Percentiles rank a stretch among this genome's conserved stretches.
These are phyloP conservation scores for Henricia sp. DNA, from an alignment of 53 echinoderm and acorn worm species.

Conservation along the genomic window DNA sequence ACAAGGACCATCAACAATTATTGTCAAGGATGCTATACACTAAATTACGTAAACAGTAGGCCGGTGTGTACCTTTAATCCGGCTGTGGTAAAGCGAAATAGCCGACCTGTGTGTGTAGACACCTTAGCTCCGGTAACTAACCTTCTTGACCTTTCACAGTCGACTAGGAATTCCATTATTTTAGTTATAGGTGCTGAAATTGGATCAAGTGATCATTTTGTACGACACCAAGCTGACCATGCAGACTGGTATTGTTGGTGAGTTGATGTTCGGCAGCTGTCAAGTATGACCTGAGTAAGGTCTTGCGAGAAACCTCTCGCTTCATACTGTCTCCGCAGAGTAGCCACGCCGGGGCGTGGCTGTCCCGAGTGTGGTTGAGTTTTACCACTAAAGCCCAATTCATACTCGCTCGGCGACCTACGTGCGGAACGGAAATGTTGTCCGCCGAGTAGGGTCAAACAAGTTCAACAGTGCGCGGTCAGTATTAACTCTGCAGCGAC, in stretches of 20 bases:
- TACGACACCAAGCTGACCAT: conserved; percentile 44
- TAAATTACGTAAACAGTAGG: too few species aligned
- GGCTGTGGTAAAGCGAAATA: too few species aligned
- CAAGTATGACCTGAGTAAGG: neutral
- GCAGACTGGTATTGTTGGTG: conserved; percentile 50
- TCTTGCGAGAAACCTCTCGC: conserved; percentile 6
- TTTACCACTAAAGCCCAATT: too few species aligned
- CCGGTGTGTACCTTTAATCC: too few species aligned
- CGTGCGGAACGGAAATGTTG: too few species aligned
- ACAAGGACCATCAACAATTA: too few species aligned
- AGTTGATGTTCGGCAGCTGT: conserved; percentile 21
- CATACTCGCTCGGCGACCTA: too few species aligned
- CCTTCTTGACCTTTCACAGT: conserved; percentile 9
- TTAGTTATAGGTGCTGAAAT: conserved; percentile 46
- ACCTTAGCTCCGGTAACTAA: conserved; percentile 32
- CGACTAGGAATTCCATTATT: conserved; percentile 41
- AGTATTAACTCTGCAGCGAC: too few species aligned
- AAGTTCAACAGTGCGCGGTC: too few species aligned
- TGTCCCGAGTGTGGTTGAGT: conserved; percentile 15
- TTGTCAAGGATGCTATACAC: too few species aligned
- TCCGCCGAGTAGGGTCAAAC: too few species aligned
- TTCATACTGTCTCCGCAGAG: neutral
- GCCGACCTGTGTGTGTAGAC: too few species aligned
- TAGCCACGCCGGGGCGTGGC: conserved; percentile 4
- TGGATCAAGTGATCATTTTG: conserved; percentile 12